Conservation (phyloP, 2,113 vertebrate species). For the Heterotis niloticus region DNA sequence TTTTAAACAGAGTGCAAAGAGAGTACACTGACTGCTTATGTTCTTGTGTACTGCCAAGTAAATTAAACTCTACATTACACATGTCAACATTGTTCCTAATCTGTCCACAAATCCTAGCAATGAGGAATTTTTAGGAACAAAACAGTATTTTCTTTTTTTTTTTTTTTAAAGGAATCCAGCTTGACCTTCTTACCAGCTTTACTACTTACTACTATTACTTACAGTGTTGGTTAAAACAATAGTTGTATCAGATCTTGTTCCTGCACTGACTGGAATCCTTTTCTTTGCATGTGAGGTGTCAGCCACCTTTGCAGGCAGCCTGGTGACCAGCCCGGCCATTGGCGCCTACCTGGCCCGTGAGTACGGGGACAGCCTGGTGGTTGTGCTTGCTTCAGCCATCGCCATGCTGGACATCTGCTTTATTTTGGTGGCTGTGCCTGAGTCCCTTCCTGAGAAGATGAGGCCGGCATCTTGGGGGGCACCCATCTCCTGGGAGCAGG, state of each 20-base stretch:
- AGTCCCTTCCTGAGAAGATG: constrained; percentile 82
- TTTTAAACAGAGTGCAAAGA: neutral
- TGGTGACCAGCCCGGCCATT: constrained; percentile 82
- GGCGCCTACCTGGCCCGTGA: constrained; percentile 79
- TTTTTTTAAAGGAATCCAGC: neutral
- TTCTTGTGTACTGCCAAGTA: neutral
- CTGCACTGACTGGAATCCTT: neutral
- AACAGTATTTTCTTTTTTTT: neutral
- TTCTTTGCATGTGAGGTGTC: constrained; percentile 63
- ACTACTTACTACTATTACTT: neutral
- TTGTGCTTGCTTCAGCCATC: constrained; percentile 78
- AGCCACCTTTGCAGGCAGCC: constrained; percentile 78
- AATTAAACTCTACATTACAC: neutral
- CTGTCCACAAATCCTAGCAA: neutral
- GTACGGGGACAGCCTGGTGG: constrained; percentile 78
- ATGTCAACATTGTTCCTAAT: neutral
- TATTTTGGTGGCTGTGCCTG: constrained; percentile 79
- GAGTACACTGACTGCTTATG: neutral
- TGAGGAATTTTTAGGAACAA: neutral
- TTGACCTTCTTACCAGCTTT: neutral
- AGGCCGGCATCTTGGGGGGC: constrained; percentile 80
- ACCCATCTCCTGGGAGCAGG: constrained; percentile 83
- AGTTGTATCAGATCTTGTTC: neutral
- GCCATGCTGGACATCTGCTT: constrained; percentile 81
- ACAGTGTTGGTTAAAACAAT: too few relatives aligned